These are phyloP conservation scores for Meleagris gallopavo DNA, from an alignment of 2,113 vertebrate species.

Conservation along the genomic window DNA sequence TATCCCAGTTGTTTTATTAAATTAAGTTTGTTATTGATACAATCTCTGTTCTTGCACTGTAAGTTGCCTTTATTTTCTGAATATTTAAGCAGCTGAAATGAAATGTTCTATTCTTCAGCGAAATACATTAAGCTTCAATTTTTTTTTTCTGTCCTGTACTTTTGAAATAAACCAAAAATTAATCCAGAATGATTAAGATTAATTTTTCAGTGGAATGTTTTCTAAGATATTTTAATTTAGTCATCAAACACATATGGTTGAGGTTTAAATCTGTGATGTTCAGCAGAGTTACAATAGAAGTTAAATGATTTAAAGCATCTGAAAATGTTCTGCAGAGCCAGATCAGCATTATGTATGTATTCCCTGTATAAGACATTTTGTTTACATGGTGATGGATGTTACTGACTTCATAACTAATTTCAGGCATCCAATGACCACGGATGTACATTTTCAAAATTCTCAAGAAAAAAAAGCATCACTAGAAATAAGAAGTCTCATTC, in stretches of 20 bases:
- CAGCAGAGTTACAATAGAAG: background rate
- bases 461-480: background rate
- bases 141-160: background rate
- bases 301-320: background rate
- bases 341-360: background rate
- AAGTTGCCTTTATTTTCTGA: slow-evolving; percentile 36
- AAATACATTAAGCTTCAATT: background rate
- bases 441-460: background rate
- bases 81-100: slow-evolving; percentile 9
- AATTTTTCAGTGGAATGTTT: slow-evolving; percentile 30
- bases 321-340: background rate
- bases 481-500: background rate
- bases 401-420: background rate
- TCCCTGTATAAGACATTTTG: background rate
- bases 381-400: background rate
- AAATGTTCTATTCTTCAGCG: background rate
- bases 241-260: background rate
- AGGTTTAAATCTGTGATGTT: background rate
- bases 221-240: slow-evolving; percentile 40
- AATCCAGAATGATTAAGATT: slow-evolving; percentile 36
- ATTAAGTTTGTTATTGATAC: slow-evolving; percentile 35
- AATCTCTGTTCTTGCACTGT: background rate
- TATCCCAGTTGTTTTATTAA: slow-evolving; percentile 6
- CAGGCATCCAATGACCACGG: background rate
- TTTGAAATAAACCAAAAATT: slow-evolving; percentile 34